Conservation (phyloP, 2,888 invertebrate species). For the Eupithecia inturbata region DNA sequence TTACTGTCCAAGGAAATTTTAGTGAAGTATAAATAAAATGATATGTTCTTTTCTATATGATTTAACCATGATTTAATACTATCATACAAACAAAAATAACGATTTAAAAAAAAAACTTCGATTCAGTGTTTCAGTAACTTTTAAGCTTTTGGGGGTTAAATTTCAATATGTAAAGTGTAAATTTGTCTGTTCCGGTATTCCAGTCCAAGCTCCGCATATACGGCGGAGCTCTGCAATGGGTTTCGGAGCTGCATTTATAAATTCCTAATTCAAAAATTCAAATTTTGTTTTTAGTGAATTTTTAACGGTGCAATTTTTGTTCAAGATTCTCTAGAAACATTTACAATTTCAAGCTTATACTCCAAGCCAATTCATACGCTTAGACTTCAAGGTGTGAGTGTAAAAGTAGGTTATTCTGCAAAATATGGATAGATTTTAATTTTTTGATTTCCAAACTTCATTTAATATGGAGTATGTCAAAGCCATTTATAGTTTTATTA, state of each 20-base stretch:
- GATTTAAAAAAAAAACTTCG: neutral
- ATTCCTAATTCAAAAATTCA: neutral
- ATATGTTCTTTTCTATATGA: neutral
- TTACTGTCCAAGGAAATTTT: neutral
- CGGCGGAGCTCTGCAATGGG: constrained; percentile 31
- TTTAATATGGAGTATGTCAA: neutral
- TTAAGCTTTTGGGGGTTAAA: constrained; percentile 17
- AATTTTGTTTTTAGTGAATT: neutral
- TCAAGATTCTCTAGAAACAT: neutral
- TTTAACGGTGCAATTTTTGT: neutral
- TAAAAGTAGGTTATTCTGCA: neutral
- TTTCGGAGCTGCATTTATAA: constrained; percentile 20
- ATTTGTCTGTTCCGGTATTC: constrained; percentile 32
- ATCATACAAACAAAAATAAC: neutral
- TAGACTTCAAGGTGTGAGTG: neutral
- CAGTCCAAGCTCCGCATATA: constrained; percentile 39
- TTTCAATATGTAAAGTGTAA: constrained; percentile 36
- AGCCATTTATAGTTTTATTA: neutral
- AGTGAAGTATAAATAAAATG: neutral
- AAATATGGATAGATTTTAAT: no score
- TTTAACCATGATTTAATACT: neutral
- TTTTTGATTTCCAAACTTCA: no score
- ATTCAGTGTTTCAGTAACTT: neutral
- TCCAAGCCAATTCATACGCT: neutral
- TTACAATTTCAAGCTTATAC: no score